Evolutionary conservation across 2,113 vertebrate genomes (phyloP), one percentile per base, ranked within the genome.

Genomic region (Tragelaphus strepsiceros): DNA sequence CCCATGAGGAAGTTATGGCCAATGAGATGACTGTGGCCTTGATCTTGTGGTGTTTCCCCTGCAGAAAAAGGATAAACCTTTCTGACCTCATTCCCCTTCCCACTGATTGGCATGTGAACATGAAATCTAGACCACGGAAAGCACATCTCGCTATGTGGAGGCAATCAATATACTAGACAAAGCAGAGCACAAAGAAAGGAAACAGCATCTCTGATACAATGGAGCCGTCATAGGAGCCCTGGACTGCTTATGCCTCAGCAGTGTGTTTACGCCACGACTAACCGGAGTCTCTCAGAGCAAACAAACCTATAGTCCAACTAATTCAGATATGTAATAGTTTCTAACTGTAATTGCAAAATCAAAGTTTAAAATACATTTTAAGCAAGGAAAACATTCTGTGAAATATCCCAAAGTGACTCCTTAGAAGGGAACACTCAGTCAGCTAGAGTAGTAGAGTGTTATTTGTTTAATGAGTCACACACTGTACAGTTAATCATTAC

Each of bases 381-480:
- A 87, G 43, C 64, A 90, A 94, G 43, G 56, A 88, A 61, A 28
- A 86, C 21, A 94, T 61, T 43, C 43, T 84, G 26, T 96, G 51
- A 95, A 94, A 78, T 97, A 85, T 78, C 28, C 71, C 28, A 12
- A 92, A 86, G 78, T 84, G 71, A 89, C 67, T 89, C 15, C 92
- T 82, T 64, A 22, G 21, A 86, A 81, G 43, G 80, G 49, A 97
- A 88, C 30, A 49, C 16, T 94, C 74, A 64, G 10, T 77, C 26
- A 83, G 39, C 56, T 58, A 7, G 46, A 81, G 26, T 21, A 77
- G 26, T 64, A 39, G 26, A 10, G 46, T n/a, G 22, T 8, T 86
- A 16, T 94, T 92, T 93, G 59, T 95, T 96, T 71, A 92, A 78
- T 90, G 67, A 97, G 21, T 92, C 88, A 96, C 22, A 28, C 32